phyloP scores from a whole-genome alignment of 2,888 invertebrate genomes.

The Halocaridina rubra region DNA sequence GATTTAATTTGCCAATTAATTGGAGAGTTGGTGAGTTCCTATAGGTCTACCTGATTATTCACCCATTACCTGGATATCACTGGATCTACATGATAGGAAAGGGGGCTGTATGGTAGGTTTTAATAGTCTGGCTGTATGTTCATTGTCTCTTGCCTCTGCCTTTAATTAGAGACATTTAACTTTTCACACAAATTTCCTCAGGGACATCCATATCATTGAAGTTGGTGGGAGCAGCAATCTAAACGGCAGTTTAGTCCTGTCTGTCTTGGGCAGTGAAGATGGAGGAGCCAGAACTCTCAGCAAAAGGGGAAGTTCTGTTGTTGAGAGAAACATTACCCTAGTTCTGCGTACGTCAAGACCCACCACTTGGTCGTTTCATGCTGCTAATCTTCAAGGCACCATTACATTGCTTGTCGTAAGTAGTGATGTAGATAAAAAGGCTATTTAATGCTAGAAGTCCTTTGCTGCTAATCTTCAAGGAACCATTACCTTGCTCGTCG shows the following conservation, averaged over 20 bases:
- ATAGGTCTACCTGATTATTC: no score
- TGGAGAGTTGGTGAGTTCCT: no score
- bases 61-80: no score
- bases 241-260: constrained; percentile 33
- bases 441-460: no score
- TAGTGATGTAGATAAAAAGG: no score
- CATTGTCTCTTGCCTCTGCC: no score
- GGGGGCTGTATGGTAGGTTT: no score
- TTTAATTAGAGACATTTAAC: no score
- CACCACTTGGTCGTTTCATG: constrained; percentile 48
- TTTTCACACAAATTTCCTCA: no score
- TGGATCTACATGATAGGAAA: no score
- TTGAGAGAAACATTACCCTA: constrained; percentile 48
- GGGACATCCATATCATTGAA: constrained; percentile 61
- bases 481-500: constrained; percentile 47
- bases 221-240: constrained; percentile 46
- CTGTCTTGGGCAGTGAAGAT: constrained; percentile 12
- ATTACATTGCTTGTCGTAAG: constrained; percentile 48
- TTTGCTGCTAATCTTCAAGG: constrained; percentile 38
- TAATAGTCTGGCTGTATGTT: no score
- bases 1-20: no score
- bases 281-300: not conserved
- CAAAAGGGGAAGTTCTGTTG: not conserved
- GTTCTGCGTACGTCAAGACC: constrained; percentile 44
- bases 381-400: constrained; percentile 41